These are phyloP conservation scores for Brachyopa scutellaris DNA, from an alignment of 2,888 invertebrate species.

Conservation along the genomic window DNA sequence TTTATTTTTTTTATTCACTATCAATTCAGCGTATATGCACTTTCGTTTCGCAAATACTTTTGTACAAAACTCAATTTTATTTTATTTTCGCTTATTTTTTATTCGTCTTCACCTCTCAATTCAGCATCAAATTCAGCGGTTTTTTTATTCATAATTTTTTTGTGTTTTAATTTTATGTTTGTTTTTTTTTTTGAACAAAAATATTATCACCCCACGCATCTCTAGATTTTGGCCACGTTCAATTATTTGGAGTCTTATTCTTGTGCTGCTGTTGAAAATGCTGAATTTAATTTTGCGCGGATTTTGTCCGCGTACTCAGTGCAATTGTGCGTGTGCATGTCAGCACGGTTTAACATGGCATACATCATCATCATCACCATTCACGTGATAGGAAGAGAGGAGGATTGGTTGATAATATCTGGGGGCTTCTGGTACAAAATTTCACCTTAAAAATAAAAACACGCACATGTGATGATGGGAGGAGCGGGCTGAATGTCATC, in stretches of 20 bases:
- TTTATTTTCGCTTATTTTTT: conserved; percentile 18
- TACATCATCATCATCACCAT: conserved; percentile 60
- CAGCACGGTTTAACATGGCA: conserved; percentile 61
- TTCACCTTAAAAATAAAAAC: conserved; percentile 27
- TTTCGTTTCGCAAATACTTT: conserved; percentile 18
- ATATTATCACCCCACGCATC: conserved; percentile 29
- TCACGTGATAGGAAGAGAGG: conserved; percentile 22
- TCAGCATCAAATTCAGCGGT: conserved; percentile 45
- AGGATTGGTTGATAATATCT: background rate
- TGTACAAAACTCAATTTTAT: conserved; percentile 18
- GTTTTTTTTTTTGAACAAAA: conserved; percentile 9
- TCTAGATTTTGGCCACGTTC: conserved; percentile 75
- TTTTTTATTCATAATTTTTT: conserved; percentile 6
- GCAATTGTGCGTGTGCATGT: conserved; percentile 66
- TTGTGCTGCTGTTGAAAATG: conserved; percentile 74
- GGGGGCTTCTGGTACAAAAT: conserved; percentile 9
- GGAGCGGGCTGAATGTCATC: conserved; percentile 53
- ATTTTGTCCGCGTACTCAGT: conserved; percentile 55
- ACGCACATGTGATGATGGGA: conserved; percentile 43
- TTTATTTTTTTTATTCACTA: conserved; percentile 18
- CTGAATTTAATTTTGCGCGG: conserved; percentile 71
- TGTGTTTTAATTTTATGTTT: conserved; percentile 26
- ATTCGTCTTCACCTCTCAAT: conserved; percentile 67
- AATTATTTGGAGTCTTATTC: conserved; percentile 74
- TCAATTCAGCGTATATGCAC: conserved; percentile 25